These are phyloP conservation scores for Phymanthus crucifer DNA, from an alignment of 92 coral and sea anemone genomes.

Conservation along the genomic window DNA sequence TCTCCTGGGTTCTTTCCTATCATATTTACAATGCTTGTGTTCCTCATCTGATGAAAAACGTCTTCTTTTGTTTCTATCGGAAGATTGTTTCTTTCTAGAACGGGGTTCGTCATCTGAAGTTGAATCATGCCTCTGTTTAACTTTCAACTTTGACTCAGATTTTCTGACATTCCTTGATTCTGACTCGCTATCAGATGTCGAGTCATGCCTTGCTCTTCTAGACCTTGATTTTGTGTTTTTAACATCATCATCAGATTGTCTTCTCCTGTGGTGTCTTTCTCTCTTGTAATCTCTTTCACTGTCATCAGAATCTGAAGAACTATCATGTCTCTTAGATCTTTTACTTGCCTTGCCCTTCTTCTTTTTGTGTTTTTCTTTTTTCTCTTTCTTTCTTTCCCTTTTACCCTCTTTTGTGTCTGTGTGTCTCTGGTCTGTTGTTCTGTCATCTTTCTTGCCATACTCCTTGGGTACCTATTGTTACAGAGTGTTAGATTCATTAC, in stretches of 20 bases:
- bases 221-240: background rate
- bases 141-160: background rate
- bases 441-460: background rate
- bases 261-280: background rate
- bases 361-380: slow-evolving; percentile 46
- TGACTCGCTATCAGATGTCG: slow-evolving; percentile 28
- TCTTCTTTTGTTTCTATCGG: background rate
- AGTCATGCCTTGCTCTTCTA: slow-evolving; percentile 20
- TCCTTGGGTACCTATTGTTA: slow-evolving; percentile 7
- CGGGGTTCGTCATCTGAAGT: slow-evolving; percentile 24
- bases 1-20: background rate
- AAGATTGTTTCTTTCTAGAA: background rate
- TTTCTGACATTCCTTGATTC: background rate
- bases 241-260: slow-evolving; percentile 21
- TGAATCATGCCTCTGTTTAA: slow-evolving; percentile 36
- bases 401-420: slow-evolving; percentile 38
- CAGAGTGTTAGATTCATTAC: background rate
- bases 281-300: background rate
- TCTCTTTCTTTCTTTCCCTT: slow-evolving; percentile 63
- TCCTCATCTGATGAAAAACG: background rate
- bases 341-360: slow-evolving; percentile 34
- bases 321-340: slow-evolving; percentile 24
- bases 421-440: slow-evolving; percentile 3
- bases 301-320: slow-evolving; percentile 21
- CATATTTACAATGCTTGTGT: background rate